A percentile compares a stretch with the other conserved stretches of the same genome.
These are phyloP conservation scores for Percopsis omiscomaycus DNA, from an alignment of 2,797 vertebrate genomes.

Conservation along the genomic window DNA sequence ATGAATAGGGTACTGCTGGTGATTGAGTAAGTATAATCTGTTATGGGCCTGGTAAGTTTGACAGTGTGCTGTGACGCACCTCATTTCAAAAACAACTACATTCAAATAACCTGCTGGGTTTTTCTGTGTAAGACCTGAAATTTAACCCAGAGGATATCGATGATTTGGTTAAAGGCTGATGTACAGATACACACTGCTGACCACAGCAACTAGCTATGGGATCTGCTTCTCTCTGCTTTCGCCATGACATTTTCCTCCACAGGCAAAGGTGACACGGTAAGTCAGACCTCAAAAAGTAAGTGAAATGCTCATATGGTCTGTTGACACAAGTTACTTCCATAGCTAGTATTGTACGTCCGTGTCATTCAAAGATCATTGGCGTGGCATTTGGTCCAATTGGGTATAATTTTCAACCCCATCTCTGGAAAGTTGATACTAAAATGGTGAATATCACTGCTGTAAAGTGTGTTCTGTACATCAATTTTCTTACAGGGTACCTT, in stretches of 20 bases:
- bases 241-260: slow-evolving; percentile 71
- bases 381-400: slow-evolving; percentile 22
- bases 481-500: slow-evolving; percentile 48
- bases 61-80: slow-evolving; percentile 82
- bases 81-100: slow-evolving; percentile 73
- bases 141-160: slow-evolving; percentile 51
- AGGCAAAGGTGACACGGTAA: slow-evolving; percentile 78
- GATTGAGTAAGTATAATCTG: slow-evolving; percentile 90
- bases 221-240: slow-evolving; percentile 68
- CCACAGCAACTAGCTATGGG: slow-evolving; percentile 83
- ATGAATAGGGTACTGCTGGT: slow-evolving; percentile 94
- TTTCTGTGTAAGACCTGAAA: slow-evolving; percentile 90
- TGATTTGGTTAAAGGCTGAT: slow-evolving; percentile 64
- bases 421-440: slow-evolving; percentile 16
- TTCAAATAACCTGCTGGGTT: slow-evolving; percentile 74
- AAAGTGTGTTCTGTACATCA: slow-evolving; percentile 79
- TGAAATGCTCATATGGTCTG: slow-evolving; percentile 64
- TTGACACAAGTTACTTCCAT: slow-evolving; percentile 82
- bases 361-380: slow-evolving; percentile 52
- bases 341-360: slow-evolving; percentile 72
- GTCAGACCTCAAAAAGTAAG: slow-evolving; percentile 72
- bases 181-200: slow-evolving; percentile 77
- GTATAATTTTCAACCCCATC: slow-evolving; percentile 9
- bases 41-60: slow-evolving; percentile 92
- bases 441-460: slow-evolving; percentile 23